Conservation (phyloP, 2,113 vertebrate genomes). For the Tyrannus savana region DNA sequence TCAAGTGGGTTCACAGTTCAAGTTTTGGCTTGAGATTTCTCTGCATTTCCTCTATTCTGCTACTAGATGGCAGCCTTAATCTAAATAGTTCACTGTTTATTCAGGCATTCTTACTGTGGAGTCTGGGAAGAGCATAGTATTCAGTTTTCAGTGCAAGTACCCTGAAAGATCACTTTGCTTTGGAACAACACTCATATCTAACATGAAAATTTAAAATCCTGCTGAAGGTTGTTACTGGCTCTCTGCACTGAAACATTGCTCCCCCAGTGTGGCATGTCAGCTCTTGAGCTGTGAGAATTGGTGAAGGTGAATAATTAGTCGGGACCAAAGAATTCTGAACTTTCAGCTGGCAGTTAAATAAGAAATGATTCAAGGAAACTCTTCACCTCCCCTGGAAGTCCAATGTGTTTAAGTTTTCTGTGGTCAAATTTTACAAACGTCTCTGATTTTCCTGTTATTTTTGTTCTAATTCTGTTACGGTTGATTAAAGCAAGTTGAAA, state of each 20-base stretch:
- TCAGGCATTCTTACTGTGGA: neutral
- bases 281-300: neutral
- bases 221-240: neutral
- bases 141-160: neutral
- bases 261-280: neutral
- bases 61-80: constrained; percentile 46
- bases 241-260: neutral
- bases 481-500: neutral
- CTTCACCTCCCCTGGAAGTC: neutral
- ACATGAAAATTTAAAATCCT: neutral
- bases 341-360: neutral
- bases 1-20: neutral
- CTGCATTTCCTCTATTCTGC: neutral
- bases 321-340: neutral
- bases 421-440: neutral
- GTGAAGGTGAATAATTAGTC: neutral
- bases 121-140: neutral
- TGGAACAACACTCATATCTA: neutral
- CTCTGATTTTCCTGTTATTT: neutral
- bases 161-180: neutral
- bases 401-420: neutral
- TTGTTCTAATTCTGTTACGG: neutral
- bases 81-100: neutral
- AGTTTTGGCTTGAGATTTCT: neutral
- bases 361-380: neutral